Evolutionary conservation across 2,113 vertebrate genomes (phyloP), one percentile per base, ranked within the genome.

Genomic region (Himantopus leucocephalus): DNA sequence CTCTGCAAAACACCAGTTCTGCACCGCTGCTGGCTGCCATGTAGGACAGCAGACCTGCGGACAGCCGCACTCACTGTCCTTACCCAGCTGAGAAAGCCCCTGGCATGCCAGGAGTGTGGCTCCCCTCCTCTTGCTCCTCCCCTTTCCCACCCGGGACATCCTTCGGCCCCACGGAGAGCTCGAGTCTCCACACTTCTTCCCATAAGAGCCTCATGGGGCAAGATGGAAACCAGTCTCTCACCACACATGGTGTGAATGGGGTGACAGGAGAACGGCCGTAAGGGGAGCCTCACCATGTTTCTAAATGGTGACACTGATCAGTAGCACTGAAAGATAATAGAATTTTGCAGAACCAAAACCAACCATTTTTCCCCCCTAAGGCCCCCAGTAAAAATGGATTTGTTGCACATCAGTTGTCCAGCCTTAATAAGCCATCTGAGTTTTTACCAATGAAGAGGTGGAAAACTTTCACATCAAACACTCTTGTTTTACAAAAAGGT

Each of bases 201-300:
- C 8, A 2, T 21, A 14, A 1, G 4, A 47, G 5, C 4, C 34
- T 14, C 2, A 3, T 29, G 67, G 35, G 39, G 22, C 19, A 11
- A 43, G 41, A 55, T 32, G n/a, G 37, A 74, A 83, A 29, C 3
- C 34, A 20, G 18, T 7, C 19, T 41, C 14, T 1, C 2, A 0
- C 14, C 6, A 5, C 12, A 71, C 0, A 0, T 27, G 9, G 11
- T 23, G 26, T 12, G 32, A 7, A 2, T 3, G 34, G 62, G 43
- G 11, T 32, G 66, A 59, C 35, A 90, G 37, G 19, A 32, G 39
- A 68, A 24, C 9, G 73, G 58, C 80, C 2, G 3, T 16, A 0
- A 66, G 39, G 18, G 66, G 20, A 37, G 23, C 15, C 43, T 79
- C 26, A 23, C 13, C 12, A 1, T 0, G 1, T 22, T 29, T 27